Evolutionary conservation across 2,113 vertebrate genomes (phyloP).

Genomic region (Thermophis baileyi): DNA sequence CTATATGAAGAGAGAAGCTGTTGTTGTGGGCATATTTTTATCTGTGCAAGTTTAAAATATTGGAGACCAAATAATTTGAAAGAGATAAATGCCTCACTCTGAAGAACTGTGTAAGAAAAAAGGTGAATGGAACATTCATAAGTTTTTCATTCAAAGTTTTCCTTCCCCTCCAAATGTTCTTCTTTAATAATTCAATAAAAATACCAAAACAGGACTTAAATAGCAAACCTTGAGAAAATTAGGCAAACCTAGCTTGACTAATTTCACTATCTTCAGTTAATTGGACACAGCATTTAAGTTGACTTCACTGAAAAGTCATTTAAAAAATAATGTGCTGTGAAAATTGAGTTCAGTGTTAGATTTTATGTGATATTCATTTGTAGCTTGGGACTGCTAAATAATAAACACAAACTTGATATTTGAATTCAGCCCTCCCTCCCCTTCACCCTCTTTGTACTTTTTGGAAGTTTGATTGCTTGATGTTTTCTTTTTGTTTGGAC

Average conservation of each 20-base stretch:
- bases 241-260: constrained; percentile 7
- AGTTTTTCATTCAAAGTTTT: background rate
- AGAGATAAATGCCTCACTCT: background rate
- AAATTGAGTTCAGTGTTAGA: constrained; percentile 15
- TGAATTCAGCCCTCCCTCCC: background rate
- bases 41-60: background rate
- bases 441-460: background rate
- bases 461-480: background rate
- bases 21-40: background rate
- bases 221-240: background rate
- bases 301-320: constrained; percentile 13
- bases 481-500: background rate
- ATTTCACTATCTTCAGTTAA: constrained; percentile 14
- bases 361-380: constrained; percentile 8
- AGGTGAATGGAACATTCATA: background rate
- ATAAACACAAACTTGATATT: background rate
- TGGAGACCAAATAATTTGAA: background rate
- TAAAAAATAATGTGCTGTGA: constrained; percentile 3
- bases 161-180: background rate
- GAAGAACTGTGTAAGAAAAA: background rate
- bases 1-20: background rate
- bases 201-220: background rate
- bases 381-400: background rate
- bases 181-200: background rate
- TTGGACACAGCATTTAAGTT: constrained; percentile 15